phyloP scores from a whole-genome alignment of 2,888 invertebrate species.

The Acanthococcus lagerstroemiae region DNA sequence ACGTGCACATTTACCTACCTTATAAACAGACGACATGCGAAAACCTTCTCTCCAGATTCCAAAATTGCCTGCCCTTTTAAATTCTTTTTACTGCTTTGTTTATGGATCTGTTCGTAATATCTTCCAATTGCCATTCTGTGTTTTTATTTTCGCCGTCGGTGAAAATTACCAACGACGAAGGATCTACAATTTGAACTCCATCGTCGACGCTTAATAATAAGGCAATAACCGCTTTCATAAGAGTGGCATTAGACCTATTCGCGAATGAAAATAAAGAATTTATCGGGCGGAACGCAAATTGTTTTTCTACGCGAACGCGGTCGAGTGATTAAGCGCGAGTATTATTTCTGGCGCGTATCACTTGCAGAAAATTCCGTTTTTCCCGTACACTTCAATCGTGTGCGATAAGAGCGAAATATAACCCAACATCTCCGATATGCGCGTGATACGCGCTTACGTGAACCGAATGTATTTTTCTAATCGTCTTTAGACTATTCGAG shows the following conservation, averaged over 20 bases:
- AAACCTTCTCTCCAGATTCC: background rate
- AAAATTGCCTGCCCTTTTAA: constrained; percentile 19
- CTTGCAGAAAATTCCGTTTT: too few relatives aligned
- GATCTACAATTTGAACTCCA: constrained; percentile 17
- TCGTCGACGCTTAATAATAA: constrained; percentile 10
- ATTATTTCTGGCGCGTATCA: too few relatives aligned
- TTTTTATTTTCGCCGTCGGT: constrained; percentile 2
- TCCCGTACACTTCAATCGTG: too few relatives aligned
- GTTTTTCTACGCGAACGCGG: background rate
- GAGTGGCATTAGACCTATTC: background rate
- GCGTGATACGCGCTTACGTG: too few relatives aligned
- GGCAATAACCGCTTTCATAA: constrained; percentile 4
- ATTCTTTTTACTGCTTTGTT: constrained; percentile 22
- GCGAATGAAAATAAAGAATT: constrained; percentile 6
- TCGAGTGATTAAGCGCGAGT: constrained; percentile 2
- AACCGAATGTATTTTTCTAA: too few relatives aligned
- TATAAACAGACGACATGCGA: too few relatives aligned
- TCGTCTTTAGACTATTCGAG: too few relatives aligned
- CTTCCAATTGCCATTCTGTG: constrained; percentile 5
- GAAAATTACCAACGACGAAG: constrained; percentile 13
- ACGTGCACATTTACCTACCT: too few relatives aligned
- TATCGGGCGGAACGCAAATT: background rate
- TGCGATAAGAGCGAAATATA: too few relatives aligned
- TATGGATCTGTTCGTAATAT: constrained; percentile 12
- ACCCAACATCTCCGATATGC: too few relatives aligned